Percentiles rank a stretch among this genome's conserved stretches.
These are phyloP conservation scores for Neomorphus geoffroyi DNA, from an alignment of 2,797 vertebrate genomes.

Conservation along the genomic window DNA sequence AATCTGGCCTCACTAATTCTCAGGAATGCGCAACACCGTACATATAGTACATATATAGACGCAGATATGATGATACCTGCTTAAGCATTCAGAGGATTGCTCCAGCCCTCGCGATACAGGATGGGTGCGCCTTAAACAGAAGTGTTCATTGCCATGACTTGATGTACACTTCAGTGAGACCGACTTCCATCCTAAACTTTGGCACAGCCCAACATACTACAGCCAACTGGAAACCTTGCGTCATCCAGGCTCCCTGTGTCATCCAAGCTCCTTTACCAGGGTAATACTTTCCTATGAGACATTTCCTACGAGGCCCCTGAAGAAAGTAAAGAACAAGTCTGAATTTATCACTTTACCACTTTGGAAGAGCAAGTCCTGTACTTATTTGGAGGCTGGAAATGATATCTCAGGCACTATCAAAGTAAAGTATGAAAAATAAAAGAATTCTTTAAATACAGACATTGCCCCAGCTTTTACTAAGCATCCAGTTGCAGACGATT, in stretches of 20 bases:
- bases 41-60: rapidly evolving
- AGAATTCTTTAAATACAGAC: neutral
- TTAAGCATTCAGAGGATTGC: neutral
- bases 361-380: neutral
- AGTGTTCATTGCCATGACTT: neutral
- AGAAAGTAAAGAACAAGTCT: neutral
- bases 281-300: neutral
- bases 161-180: neutral
- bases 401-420: constrained; percentile 29
- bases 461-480: neutral
- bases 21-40: rapidly evolving
- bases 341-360: neutral
- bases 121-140: neutral
- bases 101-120: neutral
- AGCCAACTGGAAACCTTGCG: neutral
- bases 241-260: neutral
- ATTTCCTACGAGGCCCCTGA: neutral
- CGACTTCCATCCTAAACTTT: neutral
- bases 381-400: constrained; percentile 19
- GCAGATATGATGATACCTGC: neutral
- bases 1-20: neutral
- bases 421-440: neutral
- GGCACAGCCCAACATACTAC: neutral
- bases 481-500: constrained; percentile 26
- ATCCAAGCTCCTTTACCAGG: neutral